A percentile compares a stretch with the other conserved stretches of the same genome.
phyloP scores from a whole-genome alignment of 1,140 invertebrate species.

The Drosophila micromelanica region DNA sequence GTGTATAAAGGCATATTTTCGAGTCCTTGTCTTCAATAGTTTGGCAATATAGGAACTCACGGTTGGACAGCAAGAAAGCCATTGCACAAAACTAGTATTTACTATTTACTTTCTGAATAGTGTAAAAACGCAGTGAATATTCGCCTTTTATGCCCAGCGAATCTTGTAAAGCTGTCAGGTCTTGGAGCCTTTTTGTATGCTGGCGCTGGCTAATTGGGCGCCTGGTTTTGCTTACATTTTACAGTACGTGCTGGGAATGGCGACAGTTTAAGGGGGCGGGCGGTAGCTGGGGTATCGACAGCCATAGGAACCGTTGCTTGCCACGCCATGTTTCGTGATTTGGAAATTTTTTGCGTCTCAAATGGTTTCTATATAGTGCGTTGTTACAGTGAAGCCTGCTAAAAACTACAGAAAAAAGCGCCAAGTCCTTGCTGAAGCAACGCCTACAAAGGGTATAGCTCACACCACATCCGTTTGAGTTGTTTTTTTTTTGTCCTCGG shows the following conservation, averaged over 20 bases:
- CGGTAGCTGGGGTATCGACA: conserved; percentile 33
- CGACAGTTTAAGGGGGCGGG: background rate
- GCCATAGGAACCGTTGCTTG: conserved; percentile 61
- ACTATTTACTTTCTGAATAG: no score
- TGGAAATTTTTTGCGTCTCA: conserved; percentile 30
- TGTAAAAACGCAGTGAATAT: conserved; percentile 1
- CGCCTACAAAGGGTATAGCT: conserved; percentile 67
- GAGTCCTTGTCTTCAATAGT: no score
- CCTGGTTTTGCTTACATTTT: conserved; percentile 8
- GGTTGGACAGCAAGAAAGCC: no score
- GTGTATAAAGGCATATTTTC: no score
- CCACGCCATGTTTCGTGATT: conserved; percentile 82
- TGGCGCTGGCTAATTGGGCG: conserved; percentile 12
- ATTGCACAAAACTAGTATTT: no score
- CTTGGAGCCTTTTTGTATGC: background rate
- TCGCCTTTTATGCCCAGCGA: conserved; percentile 16
- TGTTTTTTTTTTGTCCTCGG: conserved; percentile 34
- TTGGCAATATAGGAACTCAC: no score
- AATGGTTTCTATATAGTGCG: conserved; percentile 44
- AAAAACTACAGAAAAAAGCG: conserved; percentile 1
- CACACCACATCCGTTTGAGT: conserved; percentile 70
- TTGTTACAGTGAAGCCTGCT: conserved; percentile 32
- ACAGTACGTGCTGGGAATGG: background rate
- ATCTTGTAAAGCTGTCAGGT: conserved; percentile 23
- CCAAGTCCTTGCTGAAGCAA: conserved; percentile 31